Conservation (phyloP, 1,140 invertebrate species). For the Drosophila varians region DNA sequence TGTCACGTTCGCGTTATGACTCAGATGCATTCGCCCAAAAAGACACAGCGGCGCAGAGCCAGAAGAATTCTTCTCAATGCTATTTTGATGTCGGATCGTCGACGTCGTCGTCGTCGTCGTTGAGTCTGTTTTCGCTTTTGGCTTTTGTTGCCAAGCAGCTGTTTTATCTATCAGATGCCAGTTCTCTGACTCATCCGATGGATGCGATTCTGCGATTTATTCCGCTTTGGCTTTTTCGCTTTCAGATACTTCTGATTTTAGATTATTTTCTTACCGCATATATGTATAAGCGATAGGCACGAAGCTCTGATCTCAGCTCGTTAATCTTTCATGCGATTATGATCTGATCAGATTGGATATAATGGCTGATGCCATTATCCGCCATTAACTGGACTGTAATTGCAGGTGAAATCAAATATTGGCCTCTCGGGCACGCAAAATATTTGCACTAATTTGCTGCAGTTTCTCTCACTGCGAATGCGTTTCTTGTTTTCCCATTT, state of each 20-base stretch:
- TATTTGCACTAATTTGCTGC: conserved; percentile 50
- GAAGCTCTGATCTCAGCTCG: conserved; percentile 20
- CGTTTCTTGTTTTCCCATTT: conserved; percentile 20
- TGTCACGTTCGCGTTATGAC: conserved; percentile 61
- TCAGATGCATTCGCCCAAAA: conserved; percentile 43
- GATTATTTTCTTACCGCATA: conserved; percentile 41
- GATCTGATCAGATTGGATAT: conserved; percentile 11
- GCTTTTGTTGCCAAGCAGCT: conserved; percentile 65
- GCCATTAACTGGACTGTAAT: conserved; percentile 35
- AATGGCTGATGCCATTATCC: conserved; percentile 13
- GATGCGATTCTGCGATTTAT: conserved; percentile 10
- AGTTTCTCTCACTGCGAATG: conserved; percentile 15
- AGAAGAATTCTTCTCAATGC: conserved; percentile 74
- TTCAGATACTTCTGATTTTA: background rate
- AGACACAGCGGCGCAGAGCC: conserved; percentile 8
- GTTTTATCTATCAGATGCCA: conserved; percentile 77
- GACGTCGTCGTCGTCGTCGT: too few species aligned
- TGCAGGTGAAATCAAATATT: conserved; percentile 39
- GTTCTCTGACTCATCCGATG: conserved; percentile 45
- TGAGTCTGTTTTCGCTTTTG: conserved; percentile 26
- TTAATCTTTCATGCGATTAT: conserved; percentile 23
- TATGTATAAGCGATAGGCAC: conserved; percentile 16
- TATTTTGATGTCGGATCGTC: conserved; percentile 66
- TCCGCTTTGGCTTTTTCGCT: conserved; percentile 22
- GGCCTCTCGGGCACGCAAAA: conserved; percentile 27